Base-by-base conservation (phyloP, 2,888 invertebrate species). In the Bombylius major region DNA sequence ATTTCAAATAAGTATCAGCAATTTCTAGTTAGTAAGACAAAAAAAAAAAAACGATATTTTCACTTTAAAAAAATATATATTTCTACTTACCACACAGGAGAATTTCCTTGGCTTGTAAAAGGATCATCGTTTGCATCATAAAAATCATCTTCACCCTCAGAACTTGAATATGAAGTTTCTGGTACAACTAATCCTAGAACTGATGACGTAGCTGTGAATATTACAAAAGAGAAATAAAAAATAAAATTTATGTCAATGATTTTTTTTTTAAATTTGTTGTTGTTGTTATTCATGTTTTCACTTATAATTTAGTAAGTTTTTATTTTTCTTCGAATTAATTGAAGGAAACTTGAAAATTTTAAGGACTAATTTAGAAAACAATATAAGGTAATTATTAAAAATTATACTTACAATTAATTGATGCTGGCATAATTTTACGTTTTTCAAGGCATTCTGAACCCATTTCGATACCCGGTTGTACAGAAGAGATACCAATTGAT, bases 91-190 rank as follows among this genome's bases (percentile, higher is more conserved):
- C 70, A 67, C 62, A 71, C 69, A 49, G 75, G 72, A 60, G 71
- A 71, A 60, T 65, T 70, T 56, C 70, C 71, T 62, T 75, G 73
- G 64, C 76, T 78, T 55, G 72, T 68, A 62, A 78, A 79, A 14
- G 78, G 77, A 60, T 81, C 86, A 69, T 91, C 92, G 65, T 89
- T 86, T 6, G 92, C 93, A 77, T 97, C 97, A 72, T 83, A 97
- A 76, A 89, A 93, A 75, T 93, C 92, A 57, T 97, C 96, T 70
- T 93, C 92, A 56, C 89, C 90, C 71, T 98, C 97, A 39, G 95
- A 95, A 67, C 95, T 96, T n/a, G 96, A 97, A 75, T 96, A 97
- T 1, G 96, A 96, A 58, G 87, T 91, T 68, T 89, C 91, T 49
- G 95, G 95, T 33, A 92, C 89, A 57, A 83, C 63, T 58, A 73